Conservation (phyloP, 1,140 invertebrate genomes). For the Galleria mellonella region DNA sequence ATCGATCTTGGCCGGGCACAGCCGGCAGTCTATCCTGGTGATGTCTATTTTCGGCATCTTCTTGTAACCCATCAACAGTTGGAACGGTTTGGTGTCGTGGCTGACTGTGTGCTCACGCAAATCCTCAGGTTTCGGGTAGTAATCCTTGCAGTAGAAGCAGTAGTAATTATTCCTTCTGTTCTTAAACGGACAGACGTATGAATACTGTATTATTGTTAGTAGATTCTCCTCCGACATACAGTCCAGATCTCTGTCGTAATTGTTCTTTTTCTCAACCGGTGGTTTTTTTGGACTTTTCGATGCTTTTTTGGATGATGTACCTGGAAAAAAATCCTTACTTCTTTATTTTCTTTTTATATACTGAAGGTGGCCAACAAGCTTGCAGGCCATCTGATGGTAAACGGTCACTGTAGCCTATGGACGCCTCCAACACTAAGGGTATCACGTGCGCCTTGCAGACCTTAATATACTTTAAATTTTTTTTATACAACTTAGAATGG, state of each 20-base stretch:
- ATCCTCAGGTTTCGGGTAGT: constrained; percentile 60
- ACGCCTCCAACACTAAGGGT: no score
- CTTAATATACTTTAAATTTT: no score
- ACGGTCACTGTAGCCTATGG: no score
- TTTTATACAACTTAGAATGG: no score
- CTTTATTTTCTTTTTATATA: no score
- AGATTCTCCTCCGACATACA: constrained; percentile 63
- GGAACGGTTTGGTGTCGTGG: constrained; percentile 62
- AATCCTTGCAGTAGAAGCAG: constrained; percentile 65
- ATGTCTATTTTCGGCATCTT: constrained; percentile 67
- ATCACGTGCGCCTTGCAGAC: no score
- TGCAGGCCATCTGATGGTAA: no score
- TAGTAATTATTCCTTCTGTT: constrained; percentile 66
- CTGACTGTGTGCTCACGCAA: constrained; percentile 53
- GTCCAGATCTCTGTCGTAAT: constrained; percentile 50
- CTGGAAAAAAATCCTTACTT: constrained; percentile 28
- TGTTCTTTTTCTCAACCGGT: constrained; percentile 50
- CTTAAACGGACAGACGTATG: constrained; percentile 60
- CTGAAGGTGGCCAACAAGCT: no score
- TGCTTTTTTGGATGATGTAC: constrained; percentile 22
- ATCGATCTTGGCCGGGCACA: constrained; percentile 53
- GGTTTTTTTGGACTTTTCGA: constrained; percentile 34
- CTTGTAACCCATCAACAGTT: constrained; percentile 54
- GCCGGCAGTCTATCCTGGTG: constrained; percentile 54
- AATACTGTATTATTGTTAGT: constrained; percentile 57